A percentile compares a stretch with the other conserved stretches of the same genome.
Conservation (phyloP, 2,888 invertebrate genomes). For the Sminthurides aquaticus region DNA sequence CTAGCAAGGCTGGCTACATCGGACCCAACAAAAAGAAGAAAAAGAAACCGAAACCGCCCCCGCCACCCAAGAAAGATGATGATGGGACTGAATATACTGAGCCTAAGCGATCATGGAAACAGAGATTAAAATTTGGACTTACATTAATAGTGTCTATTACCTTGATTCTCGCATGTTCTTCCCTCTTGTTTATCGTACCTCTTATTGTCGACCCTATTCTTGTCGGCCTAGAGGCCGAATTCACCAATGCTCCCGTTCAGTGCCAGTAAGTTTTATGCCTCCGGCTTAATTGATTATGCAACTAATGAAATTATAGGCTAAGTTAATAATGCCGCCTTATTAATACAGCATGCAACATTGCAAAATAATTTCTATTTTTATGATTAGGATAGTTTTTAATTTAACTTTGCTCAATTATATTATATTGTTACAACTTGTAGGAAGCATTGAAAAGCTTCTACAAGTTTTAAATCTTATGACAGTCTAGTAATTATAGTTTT, state of each 20-base stretch:
- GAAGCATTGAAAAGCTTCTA: no score
- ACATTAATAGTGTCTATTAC: constrained; percentile 63
- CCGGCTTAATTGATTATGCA: background rate
- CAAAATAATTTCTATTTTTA: background rate
- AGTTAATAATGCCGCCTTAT: background rate
- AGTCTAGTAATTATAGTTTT: no score
- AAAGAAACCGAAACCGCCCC: background rate
- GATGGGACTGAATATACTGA: background rate
- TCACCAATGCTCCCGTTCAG: constrained; percentile 30
- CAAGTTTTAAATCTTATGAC: no score
- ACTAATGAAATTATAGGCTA: background rate
- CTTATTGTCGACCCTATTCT: constrained; percentile 59
- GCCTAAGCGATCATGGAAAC: constrained; percentile 54
- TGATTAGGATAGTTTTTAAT: no score
- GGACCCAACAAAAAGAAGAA: constrained; percentile 14
- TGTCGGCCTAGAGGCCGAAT: constrained; percentile 39
- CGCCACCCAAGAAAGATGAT: background rate
- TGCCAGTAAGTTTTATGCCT: constrained; percentile 33
- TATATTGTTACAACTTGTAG: no score
- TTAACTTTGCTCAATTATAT: no score
- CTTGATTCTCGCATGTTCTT: constrained; percentile 64
- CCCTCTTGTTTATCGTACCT: constrained; percentile 64
- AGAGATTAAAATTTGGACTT: constrained; percentile 63
- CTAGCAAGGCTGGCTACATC: constrained; percentile 11
- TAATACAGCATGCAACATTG: background rate